These are phyloP conservation scores for Danaus plexippus DNA, from an alignment of 1,140 invertebrate genomes.

Conservation along the genomic window DNA sequence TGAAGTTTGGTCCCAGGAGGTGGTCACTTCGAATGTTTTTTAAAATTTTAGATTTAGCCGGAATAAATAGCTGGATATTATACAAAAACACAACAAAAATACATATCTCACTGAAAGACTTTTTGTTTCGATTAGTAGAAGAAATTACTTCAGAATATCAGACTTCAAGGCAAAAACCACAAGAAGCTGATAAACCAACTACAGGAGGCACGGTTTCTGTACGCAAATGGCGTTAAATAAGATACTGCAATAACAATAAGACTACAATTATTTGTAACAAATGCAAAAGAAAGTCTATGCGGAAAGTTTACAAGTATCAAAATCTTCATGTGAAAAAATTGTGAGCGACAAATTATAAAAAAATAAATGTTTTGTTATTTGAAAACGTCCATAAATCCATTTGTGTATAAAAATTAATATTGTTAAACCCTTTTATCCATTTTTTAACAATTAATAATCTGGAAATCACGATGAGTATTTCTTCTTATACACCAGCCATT, in stretches of 20 bases:
- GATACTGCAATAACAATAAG: constrained; percentile 17
- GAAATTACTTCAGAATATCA: no score
- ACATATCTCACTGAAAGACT: constrained; percentile 11
- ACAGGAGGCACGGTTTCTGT: constrained; percentile 8
- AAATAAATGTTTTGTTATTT: constrained; percentile 14
- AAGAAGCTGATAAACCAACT: constrained; percentile 6
- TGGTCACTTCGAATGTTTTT: constrained; percentile 13
- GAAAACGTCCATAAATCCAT: constrained; percentile 12
- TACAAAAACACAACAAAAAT: constrained; percentile 15
- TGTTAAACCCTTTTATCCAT: constrained; percentile 13
- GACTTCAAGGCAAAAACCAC: constrained; percentile 13
- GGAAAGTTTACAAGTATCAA: constrained; percentile 5
- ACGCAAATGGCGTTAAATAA: constrained; percentile 14
- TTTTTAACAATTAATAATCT: constrained; percentile 12
- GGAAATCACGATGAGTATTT: no score
- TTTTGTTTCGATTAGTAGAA: constrained; percentile 16
- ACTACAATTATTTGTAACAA: constrained; percentile 15
- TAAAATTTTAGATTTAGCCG: constrained; percentile 18
- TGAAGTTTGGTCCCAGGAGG: constrained; percentile 12
- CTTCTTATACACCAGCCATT: no score
- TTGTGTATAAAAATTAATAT: constrained; percentile 15
- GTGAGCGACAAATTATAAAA: constrained; percentile 10
- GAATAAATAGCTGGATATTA: constrained; percentile 15
- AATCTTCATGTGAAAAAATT: constrained; percentile 7
- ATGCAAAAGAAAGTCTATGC: constrained; percentile 12